Evolutionary conservation across 1,140 invertebrate species (phyloP), one percentile per base, ranked within the genome.

Genomic region (Lasaia peninsularis): DNA sequence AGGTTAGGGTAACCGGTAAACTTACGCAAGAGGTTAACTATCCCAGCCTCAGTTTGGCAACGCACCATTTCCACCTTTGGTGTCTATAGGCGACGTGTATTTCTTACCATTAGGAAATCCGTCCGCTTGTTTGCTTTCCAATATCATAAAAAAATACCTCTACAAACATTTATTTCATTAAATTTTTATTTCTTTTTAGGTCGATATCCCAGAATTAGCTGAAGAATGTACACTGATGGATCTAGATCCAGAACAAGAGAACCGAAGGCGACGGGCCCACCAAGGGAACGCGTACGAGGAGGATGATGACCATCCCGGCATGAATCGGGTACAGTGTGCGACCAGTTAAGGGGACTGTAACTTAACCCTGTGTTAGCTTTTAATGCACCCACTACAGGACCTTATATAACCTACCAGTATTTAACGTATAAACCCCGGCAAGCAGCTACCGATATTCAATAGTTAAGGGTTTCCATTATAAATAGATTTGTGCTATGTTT

Each of bases 271-370:
- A 34, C 90, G 91, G 21, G 91, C 75, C 67, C 88, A 91, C 59
- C 89, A 91, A 58, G 71, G 91, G 9, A 65, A 62, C 33, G 91
- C 91, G 2, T 94, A 95, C 64, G 94, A 96, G 24, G 95, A 97
- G 71, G 95, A 96, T 37, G 93, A 94, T n/a, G 91, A 91, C n/a
- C 85, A 88, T 12, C 90, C 90, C 35, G 92, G 92, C 37, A 91
- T 93, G 58, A 91, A 92, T 63, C 91, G 93, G 65, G 96, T 98
- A 34, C 96, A 98, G 87, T 98, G 97, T 90, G 95, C 96, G 66
- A 94, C 95, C 52, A 94, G 96, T 88, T 98, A 96, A 91, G 58
- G 20, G 14, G 20, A 54, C 16, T 24, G 11, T 12, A 24, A 40
- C 18, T 20, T 28, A 28, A 28, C 8, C 9, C 8, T n/a, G 20